Conservation (phyloP, 1,140 invertebrate genomes). For the Ceratosolen solmsi region DNA sequence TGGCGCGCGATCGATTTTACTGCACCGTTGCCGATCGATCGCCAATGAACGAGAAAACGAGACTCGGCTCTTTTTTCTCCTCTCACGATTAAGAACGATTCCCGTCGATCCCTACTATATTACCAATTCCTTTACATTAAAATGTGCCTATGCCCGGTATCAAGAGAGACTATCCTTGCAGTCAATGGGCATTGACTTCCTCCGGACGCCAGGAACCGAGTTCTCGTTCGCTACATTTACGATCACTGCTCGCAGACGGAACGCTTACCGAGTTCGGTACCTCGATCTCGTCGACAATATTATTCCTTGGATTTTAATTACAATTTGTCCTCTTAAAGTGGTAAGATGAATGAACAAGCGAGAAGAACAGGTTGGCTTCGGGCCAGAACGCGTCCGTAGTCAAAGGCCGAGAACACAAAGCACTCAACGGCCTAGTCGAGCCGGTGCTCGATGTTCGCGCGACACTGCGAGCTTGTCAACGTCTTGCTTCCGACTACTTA, state of each 20-base stretch:
- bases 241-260: too few species aligned
- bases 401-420: too few species aligned
- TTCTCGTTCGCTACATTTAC: too few species aligned
- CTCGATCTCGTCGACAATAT: too few species aligned
- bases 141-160: not conserved
- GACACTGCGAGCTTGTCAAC: not conserved
- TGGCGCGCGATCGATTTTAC: slow-evolving; percentile 17
- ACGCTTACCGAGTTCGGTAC: too few species aligned
- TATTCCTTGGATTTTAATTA: too few species aligned
- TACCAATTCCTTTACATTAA: not conserved
- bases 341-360: too few species aligned
- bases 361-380: too few species aligned
- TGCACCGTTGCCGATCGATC: not conserved
- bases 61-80: not conserved
- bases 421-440: too few species aligned
- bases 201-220: not conserved
- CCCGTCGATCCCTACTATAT: not conserved
- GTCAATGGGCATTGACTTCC: not conserved
- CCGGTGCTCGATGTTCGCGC: not conserved
- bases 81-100: not conserved
- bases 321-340: too few species aligned
- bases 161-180: not conserved
- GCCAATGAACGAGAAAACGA: slow-evolving; percentile 17
- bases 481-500: slow-evolving; percentile 26
- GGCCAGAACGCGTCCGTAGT: too few species aligned